Evolutionary conservation across 2,797 vertebrate species (phyloP).

Genomic region (Natrix natrix): DNA sequence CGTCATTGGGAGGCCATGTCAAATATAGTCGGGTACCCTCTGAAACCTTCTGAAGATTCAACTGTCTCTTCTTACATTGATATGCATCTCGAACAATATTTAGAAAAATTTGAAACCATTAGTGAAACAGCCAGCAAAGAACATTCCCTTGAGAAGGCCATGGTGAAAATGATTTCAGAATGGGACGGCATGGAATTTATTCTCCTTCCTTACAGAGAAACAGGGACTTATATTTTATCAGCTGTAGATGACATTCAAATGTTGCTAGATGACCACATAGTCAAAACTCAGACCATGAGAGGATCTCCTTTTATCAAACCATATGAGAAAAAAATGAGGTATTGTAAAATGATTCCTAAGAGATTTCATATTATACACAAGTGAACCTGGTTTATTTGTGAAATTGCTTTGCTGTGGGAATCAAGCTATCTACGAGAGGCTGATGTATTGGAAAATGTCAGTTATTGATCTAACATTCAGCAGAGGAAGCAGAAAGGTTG

Average conservation of each 20-base stretch:
- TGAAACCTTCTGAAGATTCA: slow-evolving; percentile 72
- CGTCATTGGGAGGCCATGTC: slow-evolving; percentile 87
- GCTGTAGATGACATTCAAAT: slow-evolving; percentile 85
- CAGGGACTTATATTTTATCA: slow-evolving; percentile 82
- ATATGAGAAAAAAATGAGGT: slow-evolving; percentile 82
- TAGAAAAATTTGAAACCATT: slow-evolving; percentile 77
- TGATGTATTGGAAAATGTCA: background rate
- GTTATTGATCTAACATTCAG: background rate
- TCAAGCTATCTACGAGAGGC: background rate
- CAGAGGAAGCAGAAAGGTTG: background rate
- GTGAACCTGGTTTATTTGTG: background rate
- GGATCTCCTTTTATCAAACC: slow-evolving; percentile 87
- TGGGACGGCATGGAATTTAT: slow-evolving; percentile 80
- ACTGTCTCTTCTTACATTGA: slow-evolving; percentile 76
- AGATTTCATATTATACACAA: background rate
- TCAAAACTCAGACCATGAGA: slow-evolving; percentile 89
- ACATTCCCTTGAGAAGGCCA: slow-evolving; percentile 81
- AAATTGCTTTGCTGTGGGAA: background rate
- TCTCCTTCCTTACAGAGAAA: slow-evolving; percentile 80
- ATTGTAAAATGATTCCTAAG: slow-evolving; percentile 23
- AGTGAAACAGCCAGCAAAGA: slow-evolving; percentile 86
- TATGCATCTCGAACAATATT: slow-evolving; percentile 77
- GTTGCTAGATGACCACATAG: slow-evolving; percentile 86
- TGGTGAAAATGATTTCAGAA: slow-evolving; percentile 83
- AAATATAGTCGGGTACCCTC: slow-evolving; percentile 65